These are phyloP conservation scores for Euclidia mi DNA, from an alignment of 2,888 invertebrate species.

Conservation along the genomic window DNA sequence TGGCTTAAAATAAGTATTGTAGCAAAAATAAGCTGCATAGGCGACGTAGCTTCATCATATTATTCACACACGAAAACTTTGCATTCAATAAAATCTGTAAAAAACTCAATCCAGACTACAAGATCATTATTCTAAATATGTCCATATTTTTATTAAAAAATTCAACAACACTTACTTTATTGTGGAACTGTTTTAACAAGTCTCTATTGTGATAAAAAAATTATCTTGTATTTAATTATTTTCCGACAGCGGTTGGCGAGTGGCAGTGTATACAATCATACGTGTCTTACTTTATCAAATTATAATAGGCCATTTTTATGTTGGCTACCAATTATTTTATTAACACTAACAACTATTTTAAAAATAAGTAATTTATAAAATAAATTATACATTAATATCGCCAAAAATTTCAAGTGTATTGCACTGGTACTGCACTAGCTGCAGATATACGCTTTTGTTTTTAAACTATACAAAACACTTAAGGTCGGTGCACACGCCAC, in stretches of 20 bases:
- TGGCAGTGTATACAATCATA: slow-evolving; percentile 80
- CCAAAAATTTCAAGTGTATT: slow-evolving; percentile 81
- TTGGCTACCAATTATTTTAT: slow-evolving; percentile 89
- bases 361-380: slow-evolving; percentile 66
- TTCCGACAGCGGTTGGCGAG: slow-evolving; percentile 87
- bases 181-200: slow-evolving; percentile 88
- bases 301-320: slow-evolving; percentile 82
- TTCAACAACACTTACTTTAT: slow-evolving; percentile 89
- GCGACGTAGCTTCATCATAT: slow-evolving; percentile 70
- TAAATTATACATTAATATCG: slow-evolving; percentile 77
- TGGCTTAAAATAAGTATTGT: slow-evolving; percentile 83
- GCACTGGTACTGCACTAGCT: slow-evolving; percentile 83
- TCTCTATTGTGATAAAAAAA: slow-evolving; percentile 87
- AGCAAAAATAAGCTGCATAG: slow-evolving; percentile 85
- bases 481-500: slow-evolving; percentile 43
- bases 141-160: slow-evolving; percentile 87
- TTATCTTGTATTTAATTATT: slow-evolving; percentile 49
- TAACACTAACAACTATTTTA: slow-evolving; percentile 68
- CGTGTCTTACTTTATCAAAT: slow-evolving; percentile 65
- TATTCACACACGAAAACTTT: slow-evolving; percentile 66
- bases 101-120: slow-evolving; percentile 90
- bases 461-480: slow-evolving; percentile 66
- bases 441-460: slow-evolving; percentile 67
- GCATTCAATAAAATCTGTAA: slow-evolving; percentile 86
- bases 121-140: slow-evolving; percentile 89